These are phyloP conservation scores for Augiades crinisus DNA, from an alignment of 2,888 invertebrate species.

Conservation along the genomic window DNA sequence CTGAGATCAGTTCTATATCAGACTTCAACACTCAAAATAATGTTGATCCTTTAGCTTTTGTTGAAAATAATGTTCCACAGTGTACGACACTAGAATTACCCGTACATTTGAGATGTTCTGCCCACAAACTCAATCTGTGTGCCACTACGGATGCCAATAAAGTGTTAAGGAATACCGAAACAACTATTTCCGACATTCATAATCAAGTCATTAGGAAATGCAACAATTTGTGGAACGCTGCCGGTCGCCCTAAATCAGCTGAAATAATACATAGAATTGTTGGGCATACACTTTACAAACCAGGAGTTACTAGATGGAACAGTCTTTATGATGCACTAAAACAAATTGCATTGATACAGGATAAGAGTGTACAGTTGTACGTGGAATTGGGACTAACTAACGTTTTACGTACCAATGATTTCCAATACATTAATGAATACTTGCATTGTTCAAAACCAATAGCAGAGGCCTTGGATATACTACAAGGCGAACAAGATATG, in stretches of 20 bases:
- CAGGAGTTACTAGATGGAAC: slow-evolving; percentile 31
- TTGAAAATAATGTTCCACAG: neutral
- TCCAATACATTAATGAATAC: slow-evolving; percentile 21
- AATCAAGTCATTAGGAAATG: slow-evolving; percentile 27
- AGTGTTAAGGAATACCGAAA: slow-evolving; percentile 27
- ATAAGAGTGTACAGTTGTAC: slow-evolving; percentile 8
- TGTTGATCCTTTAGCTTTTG: slow-evolving; percentile 3
- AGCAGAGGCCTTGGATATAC: slow-evolving; percentile 18
- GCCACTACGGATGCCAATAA: slow-evolving; percentile 32
- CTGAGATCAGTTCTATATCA: neutral
- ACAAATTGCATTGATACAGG: slow-evolving; percentile 27
- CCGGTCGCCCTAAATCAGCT: slow-evolving; percentile 28
- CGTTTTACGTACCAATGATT: slow-evolving; percentile 9
- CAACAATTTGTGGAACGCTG: slow-evolving; percentile 29
- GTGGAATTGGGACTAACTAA: slow-evolving; percentile 6
- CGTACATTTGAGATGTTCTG: slow-evolving; percentile 31
- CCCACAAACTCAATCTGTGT: slow-evolving; percentile 32
- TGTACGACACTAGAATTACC: slow-evolving; percentile 25
- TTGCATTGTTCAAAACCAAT: slow-evolving; percentile 19
- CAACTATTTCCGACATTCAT: slow-evolving; percentile 29
- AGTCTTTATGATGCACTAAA: slow-evolving; percentile 30
- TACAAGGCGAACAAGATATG: slow-evolving; percentile 16
- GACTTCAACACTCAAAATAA: too few relatives aligned
- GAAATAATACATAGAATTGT: slow-evolving; percentile 32
- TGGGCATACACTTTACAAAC: slow-evolving; percentile 31